These are phyloP conservation scores for Orthonevra nobilis DNA, from an alignment of 2,888 invertebrate genomes.

Conservation along the genomic window DNA sequence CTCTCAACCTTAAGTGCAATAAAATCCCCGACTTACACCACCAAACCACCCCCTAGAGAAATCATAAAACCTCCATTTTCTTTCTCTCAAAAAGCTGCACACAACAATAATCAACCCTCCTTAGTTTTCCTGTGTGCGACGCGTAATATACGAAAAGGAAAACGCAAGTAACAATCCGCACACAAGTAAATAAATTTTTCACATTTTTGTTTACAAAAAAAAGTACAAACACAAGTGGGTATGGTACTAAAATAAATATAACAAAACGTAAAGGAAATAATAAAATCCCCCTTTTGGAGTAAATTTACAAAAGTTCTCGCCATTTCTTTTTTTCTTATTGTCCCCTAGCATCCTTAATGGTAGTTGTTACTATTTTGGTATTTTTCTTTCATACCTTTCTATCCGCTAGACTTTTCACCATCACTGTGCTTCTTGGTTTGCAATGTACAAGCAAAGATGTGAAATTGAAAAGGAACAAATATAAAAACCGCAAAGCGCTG, in stretches of 20 bases:
- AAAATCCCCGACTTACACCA: no score
- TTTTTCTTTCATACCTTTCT: neutral
- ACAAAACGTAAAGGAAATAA: slow-evolving; percentile 27
- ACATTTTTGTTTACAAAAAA: slow-evolving; percentile 12
- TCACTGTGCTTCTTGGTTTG: neutral
- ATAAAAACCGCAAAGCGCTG: neutral
- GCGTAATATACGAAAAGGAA: neutral
- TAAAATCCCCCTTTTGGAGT: slow-evolving; percentile 43
- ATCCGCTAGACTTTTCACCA: slow-evolving; percentile 18
- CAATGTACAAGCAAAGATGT: slow-evolving; percentile 2
- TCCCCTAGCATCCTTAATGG: slow-evolving; percentile 26
- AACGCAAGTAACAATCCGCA: neutral
- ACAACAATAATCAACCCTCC: no score
- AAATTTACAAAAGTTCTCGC: slow-evolving; percentile 46
- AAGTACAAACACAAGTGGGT: slow-evolving; percentile 17
- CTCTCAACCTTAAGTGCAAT: slow-evolving; percentile 1
- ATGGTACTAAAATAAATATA: slow-evolving; percentile 5
- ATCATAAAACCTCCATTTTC: neutral
- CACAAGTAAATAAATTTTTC: slow-evolving; percentile 45
- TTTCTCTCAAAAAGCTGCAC: neutral
- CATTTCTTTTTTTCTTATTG: slow-evolving; percentile 31
- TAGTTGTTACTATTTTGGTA: slow-evolving; percentile 38
- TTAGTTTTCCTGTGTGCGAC: no score
- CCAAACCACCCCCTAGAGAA: no score
- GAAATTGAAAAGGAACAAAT: neutral